Evolutionary conservation across 2,797 vertebrate genomes (phyloP).

Genomic region (Micromesistius poutassou): DNA sequence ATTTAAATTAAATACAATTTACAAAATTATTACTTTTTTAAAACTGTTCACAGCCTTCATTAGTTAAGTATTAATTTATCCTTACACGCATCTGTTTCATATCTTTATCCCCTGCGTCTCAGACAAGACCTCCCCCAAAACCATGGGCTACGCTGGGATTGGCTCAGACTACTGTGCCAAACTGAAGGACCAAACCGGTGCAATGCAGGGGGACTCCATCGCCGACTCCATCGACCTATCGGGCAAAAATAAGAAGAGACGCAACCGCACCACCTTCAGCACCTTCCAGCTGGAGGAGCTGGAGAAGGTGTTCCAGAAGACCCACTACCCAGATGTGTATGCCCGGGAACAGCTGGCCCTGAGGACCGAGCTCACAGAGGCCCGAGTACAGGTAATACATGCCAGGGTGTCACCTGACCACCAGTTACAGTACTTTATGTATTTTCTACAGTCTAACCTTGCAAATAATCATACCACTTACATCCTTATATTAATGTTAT

Average conservation of each 20-base stretch:
- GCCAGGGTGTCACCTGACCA: not conserved
- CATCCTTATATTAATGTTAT: not conserved
- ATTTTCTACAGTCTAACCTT: not conserved
- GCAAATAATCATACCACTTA: not conserved
- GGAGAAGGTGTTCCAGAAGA: slow-evolving; percentile 94
- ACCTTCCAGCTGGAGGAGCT: slow-evolving; percentile 92
- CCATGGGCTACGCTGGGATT: slow-evolving; percentile 71
- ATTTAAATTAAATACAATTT: not conserved
- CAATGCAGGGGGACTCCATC: slow-evolving; percentile 71
- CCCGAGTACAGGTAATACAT: slow-evolving; percentile 84
- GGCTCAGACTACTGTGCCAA: slow-evolving; percentile 75
- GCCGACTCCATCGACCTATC: slow-evolving; percentile 80
- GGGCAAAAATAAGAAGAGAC: slow-evolving; percentile 88
- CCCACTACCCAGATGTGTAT: slow-evolving; percentile 89
- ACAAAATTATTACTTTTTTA: not conserved
- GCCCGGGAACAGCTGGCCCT: slow-evolving; percentile 90
- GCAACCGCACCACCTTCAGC: slow-evolving; percentile 93
- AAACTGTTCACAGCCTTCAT: not conserved
- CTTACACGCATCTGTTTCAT: not conserved
- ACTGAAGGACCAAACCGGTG: slow-evolving; percentile 68
- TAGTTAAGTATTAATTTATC: not conserved
- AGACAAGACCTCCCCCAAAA: slow-evolving; percentile 77
- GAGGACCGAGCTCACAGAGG: slow-evolving; percentile 87
- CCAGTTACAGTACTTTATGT: not conserved
- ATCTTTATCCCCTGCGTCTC: slow-evolving; percentile 12